A percentile compares a stretch with the other conserved stretches of the same genome.
phyloP scores from a whole-genome alignment of 2,888 invertebrate genomes.

The Protodeltote pygarga region DNA sequence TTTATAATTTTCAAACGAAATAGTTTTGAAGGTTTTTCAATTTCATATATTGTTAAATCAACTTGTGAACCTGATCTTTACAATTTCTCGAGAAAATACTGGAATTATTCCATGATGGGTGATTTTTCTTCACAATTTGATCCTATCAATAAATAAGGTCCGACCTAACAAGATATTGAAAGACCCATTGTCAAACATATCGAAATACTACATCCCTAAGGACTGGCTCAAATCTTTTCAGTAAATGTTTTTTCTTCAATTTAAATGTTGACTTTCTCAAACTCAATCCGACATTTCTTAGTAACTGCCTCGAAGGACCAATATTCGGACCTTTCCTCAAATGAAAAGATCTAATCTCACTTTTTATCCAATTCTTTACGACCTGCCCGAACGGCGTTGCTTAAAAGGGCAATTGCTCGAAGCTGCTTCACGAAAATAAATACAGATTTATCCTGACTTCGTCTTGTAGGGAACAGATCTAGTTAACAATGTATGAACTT shows the following conservation, averaged over 20 bases:
- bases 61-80: no score
- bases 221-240: conserved; percentile 53
- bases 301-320: conserved; percentile 67
- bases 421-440: conserved; percentile 51
- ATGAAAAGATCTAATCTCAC: conserved; percentile 77
- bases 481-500: conserved; percentile 34
- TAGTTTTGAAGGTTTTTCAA: no score
- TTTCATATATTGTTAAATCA: no score
- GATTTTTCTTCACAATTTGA: conserved; percentile 2
- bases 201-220: conserved; percentile 20
- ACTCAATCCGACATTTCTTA: conserved; percentile 63
- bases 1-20: no score
- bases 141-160: conserved; percentile 6
- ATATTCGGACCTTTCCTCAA: conserved; percentile 73
- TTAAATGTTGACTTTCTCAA: conserved; percentile 63
- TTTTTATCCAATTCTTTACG: conserved; percentile 71
- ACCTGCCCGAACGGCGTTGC: conserved; percentile 59
- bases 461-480: conserved; percentile 2
- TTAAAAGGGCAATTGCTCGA: conserved; percentile 61
- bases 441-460: conserved; percentile 44
- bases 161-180: conserved; percentile 21
- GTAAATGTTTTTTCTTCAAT: conserved; percentile 56
- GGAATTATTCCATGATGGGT: no score
- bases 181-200: conserved; percentile 27
- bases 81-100: no score